phyloP scores from a whole-genome alignment of 2,888 invertebrate genomes.

The Melinaea marsaeus region DNA sequence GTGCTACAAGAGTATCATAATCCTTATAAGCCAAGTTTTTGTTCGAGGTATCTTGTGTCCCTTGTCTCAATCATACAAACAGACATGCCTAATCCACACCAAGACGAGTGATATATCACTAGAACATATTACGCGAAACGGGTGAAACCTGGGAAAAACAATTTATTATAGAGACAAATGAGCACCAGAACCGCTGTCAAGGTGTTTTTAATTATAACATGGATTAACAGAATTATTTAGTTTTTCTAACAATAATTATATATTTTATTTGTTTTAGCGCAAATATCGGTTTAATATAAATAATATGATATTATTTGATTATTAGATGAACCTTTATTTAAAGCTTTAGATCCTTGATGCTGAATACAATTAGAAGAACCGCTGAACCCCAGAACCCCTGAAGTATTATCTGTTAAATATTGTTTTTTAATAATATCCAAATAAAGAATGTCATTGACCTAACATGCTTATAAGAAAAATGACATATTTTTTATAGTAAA shows the following conservation, averaged over 20 bases:
- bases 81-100: conserved; percentile 54
- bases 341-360: too few species aligned
- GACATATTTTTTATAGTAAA: background rate
- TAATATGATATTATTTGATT: too few species aligned
- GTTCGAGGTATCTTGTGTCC: conserved; percentile 5
- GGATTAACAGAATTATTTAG: conserved; percentile 27
- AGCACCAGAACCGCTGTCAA: conserved; percentile 38
- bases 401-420: too few species aligned
- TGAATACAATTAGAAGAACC: too few species aligned
- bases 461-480: background rate
- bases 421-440: too few species aligned
- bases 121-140: conserved; percentile 60
- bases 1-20: background rate
- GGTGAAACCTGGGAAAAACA: conserved; percentile 55
- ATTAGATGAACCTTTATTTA: too few species aligned
- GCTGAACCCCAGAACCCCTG: too few species aligned
- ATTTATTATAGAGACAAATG: conserved; percentile 68
- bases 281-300: too few species aligned
- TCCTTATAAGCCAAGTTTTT: background rate
- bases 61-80: conserved; percentile 48
- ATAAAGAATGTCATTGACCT: too few species aligned
- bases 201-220: conserved; percentile 57
- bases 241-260: background rate
- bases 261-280: too few species aligned
- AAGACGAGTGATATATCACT: conserved; percentile 64